Evolutionary conservation across 2,113 vertebrate genomes (phyloP).

Genomic region (Phycodurus eques): DNA sequence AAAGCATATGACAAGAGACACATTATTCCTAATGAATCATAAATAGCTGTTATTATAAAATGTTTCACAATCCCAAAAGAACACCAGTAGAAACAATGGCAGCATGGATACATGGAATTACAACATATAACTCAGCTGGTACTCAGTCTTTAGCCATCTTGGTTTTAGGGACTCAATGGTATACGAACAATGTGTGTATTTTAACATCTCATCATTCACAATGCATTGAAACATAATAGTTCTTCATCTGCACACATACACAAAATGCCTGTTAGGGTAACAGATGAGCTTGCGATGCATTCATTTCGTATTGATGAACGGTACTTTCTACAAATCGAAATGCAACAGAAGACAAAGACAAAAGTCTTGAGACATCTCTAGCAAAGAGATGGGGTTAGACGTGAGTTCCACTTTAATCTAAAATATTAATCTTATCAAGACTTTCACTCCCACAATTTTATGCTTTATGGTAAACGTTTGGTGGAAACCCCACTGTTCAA

Average conservation of each 20-base stretch:
- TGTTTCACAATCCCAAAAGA: conserved; percentile 9
- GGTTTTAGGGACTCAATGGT: conserved; percentile 2
- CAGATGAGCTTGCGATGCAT: neutral
- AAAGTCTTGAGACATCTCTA: neutral
- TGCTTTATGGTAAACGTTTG: neutral
- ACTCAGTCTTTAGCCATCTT: neutral
- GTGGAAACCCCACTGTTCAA: neutral
- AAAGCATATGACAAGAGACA: conserved; percentile 45
- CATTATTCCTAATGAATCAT: conserved; percentile 17
- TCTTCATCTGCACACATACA: neutral
- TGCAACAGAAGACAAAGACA: neutral
- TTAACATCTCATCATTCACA: neutral
- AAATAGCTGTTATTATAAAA: conserved; percentile 14
- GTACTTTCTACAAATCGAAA: neutral
- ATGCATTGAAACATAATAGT: neutral
- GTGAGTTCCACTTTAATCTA: neutral
- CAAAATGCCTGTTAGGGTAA: neutral
- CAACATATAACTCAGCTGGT: conserved; percentile 2
- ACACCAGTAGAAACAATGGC: neutral
- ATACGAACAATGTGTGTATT: neutral
- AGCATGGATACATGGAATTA: conserved; percentile 2
- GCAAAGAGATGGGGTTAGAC: neutral
- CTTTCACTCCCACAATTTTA: neutral
- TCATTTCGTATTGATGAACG: neutral
- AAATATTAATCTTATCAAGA: neutral